Evolutionary conservation across 1,140 invertebrate species (phyloP), one percentile per base, ranked within the genome.

Genomic region (Solenopsis invicta): DNA sequence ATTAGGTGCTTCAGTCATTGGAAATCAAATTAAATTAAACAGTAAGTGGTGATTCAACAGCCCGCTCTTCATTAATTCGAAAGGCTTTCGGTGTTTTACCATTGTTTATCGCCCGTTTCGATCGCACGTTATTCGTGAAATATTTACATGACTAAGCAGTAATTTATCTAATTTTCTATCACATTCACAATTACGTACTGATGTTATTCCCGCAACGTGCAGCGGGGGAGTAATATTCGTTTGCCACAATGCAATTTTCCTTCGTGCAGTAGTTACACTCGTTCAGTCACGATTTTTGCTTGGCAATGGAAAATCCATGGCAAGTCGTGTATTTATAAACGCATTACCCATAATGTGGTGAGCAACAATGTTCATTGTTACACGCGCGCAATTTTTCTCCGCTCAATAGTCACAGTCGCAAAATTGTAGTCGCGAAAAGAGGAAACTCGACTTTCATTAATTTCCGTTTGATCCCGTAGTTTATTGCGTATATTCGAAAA

Each of bases 401-500:
- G 34, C 71, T 45, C 52, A 18, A n/a, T 37, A 10, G 8, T 24
- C 13, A 50, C 66, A 56, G 16, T 81, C 37, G 78, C 78, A 16
- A 50, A 71, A 81, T 81, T 81, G n/a, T 48, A 34, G 37, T 13
- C 37, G 61, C 61, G 52, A 72, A 59, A 82, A 72, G 37, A 71
- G 37, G 12, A 37, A 72, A 72, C 34, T 34, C 18, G 71, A 66
- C 24, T 72, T 78, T 72, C 18, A 59, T 82, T 82, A 82, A 82
- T 82, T 82, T 82, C 66, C 52, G 52, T 82, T 72, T 82, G 78
- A 59, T 82, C 37, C 34, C 21, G 34, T 59, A 45, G 29, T 82
- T 82, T 82, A 82, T 82, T 82, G 29, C 37, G n/a, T 34, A 48
- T 56, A 72, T 59, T 82, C 52, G 52, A 72, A 59, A 82, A 82